Base-by-base conservation (phyloP, 2,888 invertebrate genomes). In the Polyommatus icarus region DNA sequence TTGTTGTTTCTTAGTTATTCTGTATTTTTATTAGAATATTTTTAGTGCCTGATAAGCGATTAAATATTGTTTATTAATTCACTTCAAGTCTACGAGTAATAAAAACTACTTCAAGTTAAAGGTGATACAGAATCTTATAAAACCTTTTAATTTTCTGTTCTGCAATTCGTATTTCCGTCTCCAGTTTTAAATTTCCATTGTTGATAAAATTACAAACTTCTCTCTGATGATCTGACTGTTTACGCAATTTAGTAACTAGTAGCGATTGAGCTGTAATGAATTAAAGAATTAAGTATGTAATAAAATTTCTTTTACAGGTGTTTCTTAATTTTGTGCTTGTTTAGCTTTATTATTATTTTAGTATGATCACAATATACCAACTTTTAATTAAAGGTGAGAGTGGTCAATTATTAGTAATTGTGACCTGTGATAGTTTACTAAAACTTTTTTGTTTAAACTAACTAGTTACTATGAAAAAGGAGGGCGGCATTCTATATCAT, bases 81-180 rank as follows among this genome's bases (percentile, higher is more conserved):
- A 61, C 10, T 61, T 24, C 3, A 61, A 24, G 24, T 24, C 24
- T 24, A 24, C 24, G 24, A 24, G 1, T 24, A 24, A 24, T 24
- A 24, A 24, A 24, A 24, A 24, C 24, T 24, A 24, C 24, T 24
- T 24, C 24, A 24, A 24, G 20, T 24, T 12, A 4, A 12, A 4
- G 61, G 12, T 4, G 20, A 24, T 10, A 61, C 12, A 12, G 20
- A 61, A 12, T 61, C 4, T 59, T 61, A 20, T 29, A 15, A 67
- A 84, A 91, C 93, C 89, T 91, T 78, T 86, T 85, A 77, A 89
- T 84, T 82, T 89, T 88, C 78, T 86, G 83, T 78, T 90, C 88
- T 15, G 90, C 90, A 79, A 89, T 85, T 80, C 86, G 88, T 79
- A 92, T 91, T 83, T 92, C 93, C 3, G 85, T 84, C 78, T 90